phyloP scores from a whole-genome alignment of 1,140 invertebrate genomes.

The Drosophila pseudoananassae region DNA sequence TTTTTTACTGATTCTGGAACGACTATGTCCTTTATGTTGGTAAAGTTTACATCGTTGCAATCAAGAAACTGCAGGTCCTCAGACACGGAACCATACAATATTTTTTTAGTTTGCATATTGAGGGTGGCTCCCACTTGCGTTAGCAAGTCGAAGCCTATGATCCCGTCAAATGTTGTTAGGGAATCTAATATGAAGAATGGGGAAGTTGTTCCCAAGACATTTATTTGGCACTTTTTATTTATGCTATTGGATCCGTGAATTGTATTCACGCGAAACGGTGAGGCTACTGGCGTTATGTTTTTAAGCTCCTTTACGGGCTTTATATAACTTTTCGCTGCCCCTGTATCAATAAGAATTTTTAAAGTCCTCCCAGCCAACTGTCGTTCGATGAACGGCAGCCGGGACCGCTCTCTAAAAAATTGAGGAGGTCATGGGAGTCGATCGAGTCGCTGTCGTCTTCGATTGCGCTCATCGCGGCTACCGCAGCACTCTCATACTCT shows the following conservation, averaged over 20 bases:
- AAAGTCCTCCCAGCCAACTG: neutral
- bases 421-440: neutral
- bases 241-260: neutral
- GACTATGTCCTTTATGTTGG: too few relatives aligned
- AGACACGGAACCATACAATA: neutral
- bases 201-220: neutral
- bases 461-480: neutral
- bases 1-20: too few relatives aligned
- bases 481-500: neutral
- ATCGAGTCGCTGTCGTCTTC: neutral
- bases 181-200: constrained; percentile 1
- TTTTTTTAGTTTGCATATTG: neutral
- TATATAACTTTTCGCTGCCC: constrained; percentile 3
- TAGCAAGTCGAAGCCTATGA: constrained; percentile 1
- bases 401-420: neutral
- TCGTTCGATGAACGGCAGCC: neutral
- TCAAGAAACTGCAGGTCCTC: too few relatives aligned
- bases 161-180: constrained; percentile 3
- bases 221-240: constrained; percentile 1
- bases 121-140: constrained; percentile 1
- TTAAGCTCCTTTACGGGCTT: constrained; percentile 1
- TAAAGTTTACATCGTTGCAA: too few relatives aligned
- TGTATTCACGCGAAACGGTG: neutral
- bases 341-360: constrained; percentile 1
- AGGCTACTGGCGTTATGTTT: constrained; percentile 1